phyloP scores from a whole-genome alignment of 2,113 vertebrate genomes.

The Bombycilla garrulus region DNA sequence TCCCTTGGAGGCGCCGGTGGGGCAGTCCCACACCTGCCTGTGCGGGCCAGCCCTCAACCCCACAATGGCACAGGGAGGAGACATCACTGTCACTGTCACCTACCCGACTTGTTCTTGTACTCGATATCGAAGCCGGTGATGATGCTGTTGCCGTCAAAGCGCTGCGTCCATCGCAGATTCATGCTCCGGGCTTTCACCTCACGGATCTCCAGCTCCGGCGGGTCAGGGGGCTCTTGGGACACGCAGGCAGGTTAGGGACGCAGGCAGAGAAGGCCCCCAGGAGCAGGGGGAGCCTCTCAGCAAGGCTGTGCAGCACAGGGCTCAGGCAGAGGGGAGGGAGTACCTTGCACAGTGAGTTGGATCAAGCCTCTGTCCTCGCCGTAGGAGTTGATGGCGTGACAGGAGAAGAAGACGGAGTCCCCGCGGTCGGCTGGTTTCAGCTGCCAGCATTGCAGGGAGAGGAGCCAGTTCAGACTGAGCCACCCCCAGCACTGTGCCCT shows the following conservation, averaged over 20 bases:
- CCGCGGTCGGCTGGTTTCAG: slow-evolving; percentile 94
- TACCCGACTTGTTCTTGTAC: slow-evolving; percentile 98
- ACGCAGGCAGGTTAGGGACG: not conserved
- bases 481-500: accelerated
- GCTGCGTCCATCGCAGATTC: slow-evolving; percentile 96
- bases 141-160: slow-evolving; percentile 98
- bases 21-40: not conserved
- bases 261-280: not conserved
- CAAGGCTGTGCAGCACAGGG: accelerated
- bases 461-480: not conserved
- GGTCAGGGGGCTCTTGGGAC: slow-evolving; percentile 92
- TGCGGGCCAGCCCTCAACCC: not conserved
- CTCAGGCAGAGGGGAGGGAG: accelerated
- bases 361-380: slow-evolving; percentile 97
- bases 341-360: slow-evolving; percentile 98
- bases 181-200: slow-evolving; percentile 98
- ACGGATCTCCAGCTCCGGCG: slow-evolving; percentile 92
- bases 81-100: not conserved
- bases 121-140: slow-evolving; percentile 98
- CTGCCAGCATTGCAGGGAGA: slow-evolving; percentile 57
- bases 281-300: not conserved
- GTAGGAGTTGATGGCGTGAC: slow-evolving; percentile 97
- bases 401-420: slow-evolving; percentile 98
- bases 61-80: accelerated
- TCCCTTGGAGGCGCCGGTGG: not conserved